Evolutionary conservation across 1,140 invertebrate genomes (phyloP).

Genomic region (Drosophila bipectinata): DNA sequence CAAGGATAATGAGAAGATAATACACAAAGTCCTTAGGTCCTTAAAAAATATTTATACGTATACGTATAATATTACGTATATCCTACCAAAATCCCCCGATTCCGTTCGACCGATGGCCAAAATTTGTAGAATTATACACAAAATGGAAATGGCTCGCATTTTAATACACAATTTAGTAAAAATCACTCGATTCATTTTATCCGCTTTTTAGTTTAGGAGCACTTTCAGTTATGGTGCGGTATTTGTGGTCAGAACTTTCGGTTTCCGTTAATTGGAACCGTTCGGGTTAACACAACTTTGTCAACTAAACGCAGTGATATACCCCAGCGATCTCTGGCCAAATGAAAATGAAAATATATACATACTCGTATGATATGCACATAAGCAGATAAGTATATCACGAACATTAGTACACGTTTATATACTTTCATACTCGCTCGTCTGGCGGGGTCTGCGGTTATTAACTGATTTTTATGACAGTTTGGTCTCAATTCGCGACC

Average conservation of each 20-base stretch:
- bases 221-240: constrained; percentile 2
- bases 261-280: constrained; percentile 53
- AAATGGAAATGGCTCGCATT: constrained; percentile 39
- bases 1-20: too few species aligned
- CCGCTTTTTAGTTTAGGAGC: constrained; percentile 5
- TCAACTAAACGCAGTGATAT: constrained; percentile 56
- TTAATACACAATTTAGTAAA: constrained; percentile 1
- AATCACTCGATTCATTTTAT: constrained; percentile 19
- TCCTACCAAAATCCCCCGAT: constrained; percentile 66
- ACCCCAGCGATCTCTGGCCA: constrained; percentile 36
- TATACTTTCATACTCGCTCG: constrained; percentile 11
- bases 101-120: constrained; percentile 44
- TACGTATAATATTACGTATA: not conserved
- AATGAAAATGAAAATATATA: constrained; percentile 71
- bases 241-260: constrained; percentile 35
- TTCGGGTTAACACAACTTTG: constrained; percentile 52
- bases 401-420: constrained; percentile 3
- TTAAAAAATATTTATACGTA: not conserved
- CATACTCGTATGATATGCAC: not conserved
- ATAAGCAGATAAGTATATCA: constrained; percentile 25
- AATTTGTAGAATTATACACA: constrained; percentile 32
- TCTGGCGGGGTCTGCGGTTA: constrained; percentile 46
- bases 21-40: too few species aligned
- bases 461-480: constrained; percentile 73
- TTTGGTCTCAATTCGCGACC: constrained; percentile 74